Evolutionary conservation across 2,113 vertebrate species (phyloP), one percentile per base, ranked within the genome.

Genomic region (Morone chrysops): DNA sequence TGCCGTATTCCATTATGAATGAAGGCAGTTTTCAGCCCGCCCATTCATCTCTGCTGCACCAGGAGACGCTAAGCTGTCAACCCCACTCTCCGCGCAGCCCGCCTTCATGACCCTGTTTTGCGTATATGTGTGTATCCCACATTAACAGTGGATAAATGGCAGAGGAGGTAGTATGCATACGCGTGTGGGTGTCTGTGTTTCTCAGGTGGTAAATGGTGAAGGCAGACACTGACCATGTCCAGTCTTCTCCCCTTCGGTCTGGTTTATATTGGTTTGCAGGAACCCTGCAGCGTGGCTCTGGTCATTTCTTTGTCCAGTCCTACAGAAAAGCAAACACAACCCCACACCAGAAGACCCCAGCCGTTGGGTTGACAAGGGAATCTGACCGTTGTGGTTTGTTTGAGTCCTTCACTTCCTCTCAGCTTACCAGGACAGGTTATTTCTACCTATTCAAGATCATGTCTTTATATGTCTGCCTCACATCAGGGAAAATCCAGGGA

Each of bases 1-100:
- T 90, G 76, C 63, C 25, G 20, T 88, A 18, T 71, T 92, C 87
- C 75, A 89, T 94, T 90, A 90, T 94, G 92, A 94, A 93, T 94
- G 83, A 87, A 90, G 87, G 86, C 87, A 77, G 56, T 80, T 86
- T 88, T 72, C 74, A 86, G 81, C 87, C 81, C 75, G 31, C 71
- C 80, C 92, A 89, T 93, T 94, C 85, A 92, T 94, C 90, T 90
- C 43, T 70, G 70, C 85, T 90, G 78, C 82, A 86, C 82, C 65
- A 74, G 78, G 41, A 76, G 82, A 86, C 47, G 11, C 76, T n/a
- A 38, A 66, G 75, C 88, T 87, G 87, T 87, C 88, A 77, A 50
- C 57, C 57, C 81, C 57, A n/a, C 75, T 87, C 45, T 74, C 68
- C 68, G 78, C 63, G 17, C 77, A 62, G 16, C 9, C 79, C 5